Conservation (phyloP, 2,888 invertebrate species). For the Drosophila leonis region DNA sequence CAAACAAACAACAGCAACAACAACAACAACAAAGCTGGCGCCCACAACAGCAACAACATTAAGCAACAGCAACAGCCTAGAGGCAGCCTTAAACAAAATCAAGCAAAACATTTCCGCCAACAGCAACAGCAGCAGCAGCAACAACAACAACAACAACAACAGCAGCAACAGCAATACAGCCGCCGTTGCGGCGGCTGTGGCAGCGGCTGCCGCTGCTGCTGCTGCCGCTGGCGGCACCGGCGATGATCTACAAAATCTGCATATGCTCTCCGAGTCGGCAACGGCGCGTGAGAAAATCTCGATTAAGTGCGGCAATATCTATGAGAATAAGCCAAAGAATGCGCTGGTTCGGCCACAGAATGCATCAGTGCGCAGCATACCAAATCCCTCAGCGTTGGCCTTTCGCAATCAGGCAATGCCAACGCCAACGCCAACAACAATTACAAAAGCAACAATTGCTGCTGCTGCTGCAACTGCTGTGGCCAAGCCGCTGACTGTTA, state of each 20-base stretch:
- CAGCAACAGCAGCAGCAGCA: conserved; percentile 46
- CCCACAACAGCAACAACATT: conserved; percentile 23
- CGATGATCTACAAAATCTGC: conserved; percentile 86
- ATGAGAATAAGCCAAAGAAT: conserved; percentile 81
- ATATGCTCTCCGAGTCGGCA: conserved; percentile 86
- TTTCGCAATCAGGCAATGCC: conserved; percentile 86
- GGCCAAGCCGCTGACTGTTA: conserved; percentile 44
- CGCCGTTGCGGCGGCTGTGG: not conserved
- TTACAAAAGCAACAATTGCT: conserved; percentile 38
- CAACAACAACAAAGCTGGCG: conserved; percentile 8
- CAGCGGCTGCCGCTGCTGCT: conserved; percentile 8
- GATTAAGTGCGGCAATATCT: conserved; percentile 66
- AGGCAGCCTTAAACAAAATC: conserved; percentile 84
- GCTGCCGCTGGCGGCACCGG: conserved; percentile 24
- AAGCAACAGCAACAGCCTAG: conserved; percentile 71
- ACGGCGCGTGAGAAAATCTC: conserved; percentile 84
- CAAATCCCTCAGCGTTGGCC: conserved; percentile 88
- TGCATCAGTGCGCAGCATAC: conserved; percentile 88
- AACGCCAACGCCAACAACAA: conserved; percentile 32
- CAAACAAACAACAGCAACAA: conserved; percentile 46
- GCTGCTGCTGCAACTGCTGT: conserved; percentile 24
- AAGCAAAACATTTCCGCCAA: conserved; percentile 83
- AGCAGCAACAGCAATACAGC: conserved; percentile 15
- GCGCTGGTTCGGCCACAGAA: conserved; percentile 85
- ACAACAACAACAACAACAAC: conserved; percentile 16